Conservation (phyloP, 2,113 vertebrate species). For the Hemicordylus capensis region DNA sequence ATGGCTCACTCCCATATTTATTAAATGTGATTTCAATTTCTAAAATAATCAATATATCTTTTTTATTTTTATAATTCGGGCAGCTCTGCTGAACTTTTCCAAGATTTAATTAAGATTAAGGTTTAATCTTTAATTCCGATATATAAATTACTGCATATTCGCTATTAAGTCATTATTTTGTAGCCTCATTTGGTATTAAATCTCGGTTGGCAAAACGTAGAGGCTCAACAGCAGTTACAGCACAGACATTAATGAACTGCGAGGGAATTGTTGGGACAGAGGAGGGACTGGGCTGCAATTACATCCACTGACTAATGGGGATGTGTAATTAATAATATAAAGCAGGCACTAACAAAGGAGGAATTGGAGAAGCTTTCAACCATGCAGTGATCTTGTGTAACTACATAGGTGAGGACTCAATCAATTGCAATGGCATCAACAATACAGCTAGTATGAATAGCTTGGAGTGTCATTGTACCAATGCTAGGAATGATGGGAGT, state of each 20-base stretch:
- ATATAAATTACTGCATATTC: slow-evolving; percentile 60
- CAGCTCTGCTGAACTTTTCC: slow-evolving; percentile 65
- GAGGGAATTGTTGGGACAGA: slow-evolving; percentile 43
- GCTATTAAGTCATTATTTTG: slow-evolving; percentile 66
- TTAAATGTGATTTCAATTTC: slow-evolving; percentile 74
- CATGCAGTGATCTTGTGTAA: slow-evolving; percentile 30
- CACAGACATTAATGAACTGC: slow-evolving; percentile 53
- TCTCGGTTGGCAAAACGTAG: slow-evolving; percentile 46
- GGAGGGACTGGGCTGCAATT: slow-evolving; percentile 40
- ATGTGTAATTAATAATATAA: slow-evolving; percentile 34
- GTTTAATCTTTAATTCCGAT: slow-evolving; percentile 71
- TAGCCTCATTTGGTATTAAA: slow-evolving; percentile 61
- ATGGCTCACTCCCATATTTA: slow-evolving; percentile 73
- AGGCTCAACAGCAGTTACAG: slow-evolving; percentile 37
- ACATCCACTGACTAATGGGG: slow-evolving; percentile 14
- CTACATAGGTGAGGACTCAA: slow-evolving; percentile 43
- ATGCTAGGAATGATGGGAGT: too few species aligned
- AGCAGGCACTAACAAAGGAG: slow-evolving; percentile 31
- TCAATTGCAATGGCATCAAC: slow-evolving; percentile 50
- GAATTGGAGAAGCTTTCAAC: slow-evolving; percentile 7
- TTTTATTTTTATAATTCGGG: slow-evolving; percentile 66
- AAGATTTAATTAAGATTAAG: slow-evolving; percentile 81
- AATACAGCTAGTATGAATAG: slow-evolving; percentile 38
- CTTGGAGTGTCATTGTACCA: not conserved
- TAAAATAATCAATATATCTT: slow-evolving; percentile 76